phyloP scores from a whole-genome alignment of 2,113 vertebrate genomes.

The Scolopax mira region DNA sequence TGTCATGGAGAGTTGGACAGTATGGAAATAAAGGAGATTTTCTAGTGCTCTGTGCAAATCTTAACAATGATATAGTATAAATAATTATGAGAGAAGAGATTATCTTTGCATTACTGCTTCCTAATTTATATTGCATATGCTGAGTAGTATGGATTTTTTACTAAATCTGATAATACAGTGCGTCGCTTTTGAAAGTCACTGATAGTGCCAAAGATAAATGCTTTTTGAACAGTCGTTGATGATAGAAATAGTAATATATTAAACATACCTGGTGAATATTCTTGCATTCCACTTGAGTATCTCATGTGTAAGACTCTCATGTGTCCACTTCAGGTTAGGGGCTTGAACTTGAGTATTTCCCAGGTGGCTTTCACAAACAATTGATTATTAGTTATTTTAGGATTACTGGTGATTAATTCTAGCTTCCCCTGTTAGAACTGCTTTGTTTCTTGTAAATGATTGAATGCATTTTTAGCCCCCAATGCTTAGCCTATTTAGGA shows the following conservation, averaged over 20 bases:
- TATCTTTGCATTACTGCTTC: background rate
- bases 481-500: background rate
- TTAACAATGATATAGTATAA: background rate
- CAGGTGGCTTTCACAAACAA: background rate
- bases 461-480: background rate
- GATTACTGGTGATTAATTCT: background rate
- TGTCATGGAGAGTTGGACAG: background rate
- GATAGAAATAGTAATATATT: too few relatives aligned
- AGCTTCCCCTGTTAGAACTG: background rate
- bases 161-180: accelerated
- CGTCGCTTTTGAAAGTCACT: background rate
- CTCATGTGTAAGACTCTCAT: background rate
- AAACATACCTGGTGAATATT: background rate
- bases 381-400: background rate
- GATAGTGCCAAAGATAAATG: background rate
- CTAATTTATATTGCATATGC: background rate
- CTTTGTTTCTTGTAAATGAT: background rate
- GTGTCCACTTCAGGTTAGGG: background rate
- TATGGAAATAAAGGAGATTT: background rate
- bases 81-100: background rate
- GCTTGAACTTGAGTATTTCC: background rate
- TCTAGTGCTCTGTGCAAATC: background rate
- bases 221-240: background rate
- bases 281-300: background rate
- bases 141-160: background rate